A percentile compares a stretch with the other conserved stretches of the same genome.
These are phyloP conservation scores for Toxonevra muliebris DNA, from an alignment of 2,888 invertebrate species.

Conservation along the genomic window DNA sequence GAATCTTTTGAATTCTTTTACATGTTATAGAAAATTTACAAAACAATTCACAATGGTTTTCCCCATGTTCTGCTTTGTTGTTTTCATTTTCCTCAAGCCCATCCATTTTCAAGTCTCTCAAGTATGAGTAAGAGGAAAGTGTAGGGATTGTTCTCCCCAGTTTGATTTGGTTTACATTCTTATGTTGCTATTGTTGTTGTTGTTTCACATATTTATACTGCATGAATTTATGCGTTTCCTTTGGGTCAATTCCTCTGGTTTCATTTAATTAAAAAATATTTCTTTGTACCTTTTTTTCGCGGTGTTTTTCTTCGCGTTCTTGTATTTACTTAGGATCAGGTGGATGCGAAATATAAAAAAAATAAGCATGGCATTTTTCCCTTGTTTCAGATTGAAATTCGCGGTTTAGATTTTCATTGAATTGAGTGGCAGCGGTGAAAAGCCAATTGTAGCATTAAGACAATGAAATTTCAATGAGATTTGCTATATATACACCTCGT, in stretches of 20 bases:
- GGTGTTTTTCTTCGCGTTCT: slow-evolving; percentile 34
- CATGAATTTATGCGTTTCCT: slow-evolving; percentile 44
- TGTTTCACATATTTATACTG: slow-evolving; percentile 49
- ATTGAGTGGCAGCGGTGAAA: slow-evolving; percentile 24
- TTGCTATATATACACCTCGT: too few species aligned
- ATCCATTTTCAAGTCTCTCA: too few species aligned
- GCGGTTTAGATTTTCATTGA: slow-evolving; percentile 46
- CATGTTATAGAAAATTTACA: background rate
- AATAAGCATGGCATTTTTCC: slow-evolving; percentile 13
- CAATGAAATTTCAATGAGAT: slow-evolving; percentile 49
- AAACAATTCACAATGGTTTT: slow-evolving; percentile 35
- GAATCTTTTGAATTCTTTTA: background rate
- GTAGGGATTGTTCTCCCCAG: background rate
- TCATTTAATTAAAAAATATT: slow-evolving; percentile 62
- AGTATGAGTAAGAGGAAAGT: background rate
- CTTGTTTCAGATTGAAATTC: slow-evolving; percentile 47
- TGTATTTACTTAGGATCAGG: slow-evolving; percentile 63
- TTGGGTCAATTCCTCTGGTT: slow-evolving; percentile 63
- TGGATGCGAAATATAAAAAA: slow-evolving; percentile 41
- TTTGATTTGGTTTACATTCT: slow-evolving; percentile 9
- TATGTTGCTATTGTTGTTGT: background rate
- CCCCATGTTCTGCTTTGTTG: background rate
- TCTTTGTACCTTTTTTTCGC: slow-evolving; percentile 44
- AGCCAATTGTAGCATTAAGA: slow-evolving; percentile 40
- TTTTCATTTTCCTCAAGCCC: slow-evolving; percentile 7